Conservation (phyloP, 2,113 vertebrate species). For the Nibea albiflora region DNA sequence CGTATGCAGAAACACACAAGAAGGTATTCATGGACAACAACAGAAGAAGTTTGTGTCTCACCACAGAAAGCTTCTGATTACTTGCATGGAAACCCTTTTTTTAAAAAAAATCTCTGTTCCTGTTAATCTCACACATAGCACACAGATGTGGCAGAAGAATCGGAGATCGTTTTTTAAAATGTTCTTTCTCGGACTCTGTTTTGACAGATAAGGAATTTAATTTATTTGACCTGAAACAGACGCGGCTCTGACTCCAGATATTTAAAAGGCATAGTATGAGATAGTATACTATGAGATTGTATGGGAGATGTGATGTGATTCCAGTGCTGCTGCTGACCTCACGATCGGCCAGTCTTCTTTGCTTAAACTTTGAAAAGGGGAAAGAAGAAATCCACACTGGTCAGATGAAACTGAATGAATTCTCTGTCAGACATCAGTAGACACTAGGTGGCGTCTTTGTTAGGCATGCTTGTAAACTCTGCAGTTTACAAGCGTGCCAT, state of each 20-base stretch:
- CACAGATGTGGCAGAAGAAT: neutral
- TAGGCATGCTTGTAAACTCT: neutral
- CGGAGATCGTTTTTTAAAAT: neutral
- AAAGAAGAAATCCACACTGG: neutral
- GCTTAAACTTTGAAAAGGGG: slow-evolving; percentile 13
- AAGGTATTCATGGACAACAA: neutral
- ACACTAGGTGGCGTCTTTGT: neutral
- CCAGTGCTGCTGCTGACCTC: slow-evolving; percentile 34
- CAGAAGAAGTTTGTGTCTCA: neutral
- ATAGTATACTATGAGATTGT: too few species aligned
- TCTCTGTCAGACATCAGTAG: neutral
- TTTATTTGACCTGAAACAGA: slow-evolving; percentile 33
- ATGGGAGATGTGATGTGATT: neutral
- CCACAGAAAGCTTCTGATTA: neutral
- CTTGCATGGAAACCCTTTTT: neutral
- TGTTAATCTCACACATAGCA: neutral
- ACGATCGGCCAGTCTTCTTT: neutral
- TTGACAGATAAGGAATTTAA: slow-evolving; percentile 29
- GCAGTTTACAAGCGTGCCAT: neutral
- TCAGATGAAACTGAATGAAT: neutral
- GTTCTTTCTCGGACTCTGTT: slow-evolving; percentile 27
- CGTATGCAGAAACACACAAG: slow-evolving; percentile 4
- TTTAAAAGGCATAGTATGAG: slow-evolving; percentile 13
- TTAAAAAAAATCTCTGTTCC: neutral
- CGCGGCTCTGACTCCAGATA: slow-evolving; percentile 12